A percentile compares a stretch with the other conserved stretches of the same genome.
These are phyloP conservation scores for Adrianichthys oophorus DNA, from an alignment of 2,797 vertebrate genomes.

Conservation along the genomic window DNA sequence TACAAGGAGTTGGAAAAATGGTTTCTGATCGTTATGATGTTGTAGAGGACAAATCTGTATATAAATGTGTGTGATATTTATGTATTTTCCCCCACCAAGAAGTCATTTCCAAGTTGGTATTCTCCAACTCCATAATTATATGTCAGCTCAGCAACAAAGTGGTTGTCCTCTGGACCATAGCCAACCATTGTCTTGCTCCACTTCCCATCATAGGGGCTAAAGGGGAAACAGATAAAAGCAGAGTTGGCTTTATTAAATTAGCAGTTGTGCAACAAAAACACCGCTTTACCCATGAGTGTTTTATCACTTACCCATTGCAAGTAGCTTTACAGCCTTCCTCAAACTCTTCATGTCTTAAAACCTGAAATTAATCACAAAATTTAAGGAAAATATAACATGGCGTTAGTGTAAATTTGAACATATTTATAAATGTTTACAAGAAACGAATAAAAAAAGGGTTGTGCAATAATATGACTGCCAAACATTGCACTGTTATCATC, in stretches of 20 bases:
- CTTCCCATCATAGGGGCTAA: slow-evolving; percentile 94
- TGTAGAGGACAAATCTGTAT: too few relatives aligned
- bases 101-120: slow-evolving; percentile 92
- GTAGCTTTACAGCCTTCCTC: slow-evolving; percentile 94
- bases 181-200: slow-evolving; percentile 99
- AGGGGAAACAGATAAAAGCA: slow-evolving; percentile 2
- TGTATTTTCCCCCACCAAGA: slow-evolving; percentile 80
- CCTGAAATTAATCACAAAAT: slow-evolving; percentile 40
- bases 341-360: slow-evolving; percentile 95
- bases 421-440: background rate
- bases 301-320: slow-evolving; percentile 87
- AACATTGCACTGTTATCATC: background rate
- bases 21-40: too few relatives aligned
- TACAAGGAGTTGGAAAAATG: too few relatives aligned
- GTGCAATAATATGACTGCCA: slow-evolving; percentile 6
- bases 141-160: slow-evolving; percentile 94
- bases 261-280: background rate
- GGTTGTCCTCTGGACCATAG: slow-evolving; percentile 89
- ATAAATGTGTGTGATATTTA: too few relatives aligned
- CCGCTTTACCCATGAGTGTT: slow-evolving; percentile 10
- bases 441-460: background rate
- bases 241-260: slow-evolving; percentile 4
- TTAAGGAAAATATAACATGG: background rate
- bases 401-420: background rate
- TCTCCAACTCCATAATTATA: slow-evolving; percentile 95